Conservation (phyloP, 1,140 invertebrate species). For the Condylostylus longicornis region DNA sequence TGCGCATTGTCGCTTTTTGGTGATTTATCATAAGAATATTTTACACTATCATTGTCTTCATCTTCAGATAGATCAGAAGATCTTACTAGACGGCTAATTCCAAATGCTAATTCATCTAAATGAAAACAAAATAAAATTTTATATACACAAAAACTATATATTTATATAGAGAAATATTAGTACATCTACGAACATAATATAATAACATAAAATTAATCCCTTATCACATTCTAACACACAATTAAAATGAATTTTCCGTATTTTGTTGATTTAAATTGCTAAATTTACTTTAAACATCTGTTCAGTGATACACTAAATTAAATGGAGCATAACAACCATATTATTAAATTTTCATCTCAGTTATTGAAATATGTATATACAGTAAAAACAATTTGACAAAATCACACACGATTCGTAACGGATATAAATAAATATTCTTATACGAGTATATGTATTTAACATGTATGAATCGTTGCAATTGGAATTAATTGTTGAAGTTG, state of each 20-base stretch:
- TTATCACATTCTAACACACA: constrained; percentile 30
- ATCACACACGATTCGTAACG: no score
- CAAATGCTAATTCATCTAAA: constrained; percentile 57
- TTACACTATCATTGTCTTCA: constrained; percentile 19
- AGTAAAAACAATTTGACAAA: no score
- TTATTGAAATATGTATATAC: no score
- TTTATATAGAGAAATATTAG: neutral
- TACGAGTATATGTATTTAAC: no score
- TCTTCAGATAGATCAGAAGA: constrained; percentile 41
- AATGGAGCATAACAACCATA: constrained; percentile 34
- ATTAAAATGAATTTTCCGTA: no score
- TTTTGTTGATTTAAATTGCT: no score
- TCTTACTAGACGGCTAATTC: constrained; percentile 49
- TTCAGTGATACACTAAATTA: constrained; percentile 31
- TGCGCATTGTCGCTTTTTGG: constrained; percentile 19
- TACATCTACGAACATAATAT: constrained; percentile 4
- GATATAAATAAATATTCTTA: no score
- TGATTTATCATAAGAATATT: constrained; percentile 6
- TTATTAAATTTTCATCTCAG: no score
- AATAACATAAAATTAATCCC: constrained; percentile 6
- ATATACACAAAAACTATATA: neutral
- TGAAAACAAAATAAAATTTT: constrained; percentile 18
- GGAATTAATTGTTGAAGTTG: no score
- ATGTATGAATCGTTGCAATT: no score
- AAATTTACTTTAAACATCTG: constrained; percentile 33